These are phyloP conservation scores for Lissonota sp. DNA, from an alignment of 2,888 invertebrate species.

Conservation along the genomic window DNA sequence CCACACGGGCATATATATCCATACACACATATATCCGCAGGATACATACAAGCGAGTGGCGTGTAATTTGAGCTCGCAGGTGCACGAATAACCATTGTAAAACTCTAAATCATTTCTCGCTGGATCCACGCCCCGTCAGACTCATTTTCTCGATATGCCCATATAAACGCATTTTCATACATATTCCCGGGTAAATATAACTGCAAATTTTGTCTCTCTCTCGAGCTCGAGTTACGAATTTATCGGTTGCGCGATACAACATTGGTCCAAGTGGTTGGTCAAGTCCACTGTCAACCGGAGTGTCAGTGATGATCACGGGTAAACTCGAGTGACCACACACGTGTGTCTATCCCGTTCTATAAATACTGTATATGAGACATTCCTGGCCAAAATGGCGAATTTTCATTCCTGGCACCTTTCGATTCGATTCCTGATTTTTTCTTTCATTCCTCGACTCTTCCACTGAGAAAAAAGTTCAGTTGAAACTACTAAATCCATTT, in stretches of 20 bases:
- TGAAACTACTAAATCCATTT: no score
- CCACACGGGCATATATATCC: background rate
- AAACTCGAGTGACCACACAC: background rate
- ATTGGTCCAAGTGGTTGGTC: slow-evolving; percentile 49
- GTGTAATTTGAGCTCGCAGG: slow-evolving; percentile 61
- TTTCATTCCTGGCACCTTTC: no score
- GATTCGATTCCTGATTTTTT: no score
- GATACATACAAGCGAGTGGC: slow-evolving; percentile 42
- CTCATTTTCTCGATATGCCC: slow-evolving; percentile 39
- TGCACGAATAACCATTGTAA: slow-evolving; percentile 60
- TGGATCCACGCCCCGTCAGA: slow-evolving; percentile 51
- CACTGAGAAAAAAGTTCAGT: no score
- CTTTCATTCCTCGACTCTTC: no score
- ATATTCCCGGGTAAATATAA: slow-evolving; percentile 24
- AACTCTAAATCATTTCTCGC: slow-evolving; percentile 64
- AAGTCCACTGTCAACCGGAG: slow-evolving; percentile 51
- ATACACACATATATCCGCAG: slow-evolving; percentile 20
- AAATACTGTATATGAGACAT: no score
- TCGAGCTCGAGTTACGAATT: slow-evolving; percentile 37
- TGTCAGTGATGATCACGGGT: slow-evolving; percentile 42
- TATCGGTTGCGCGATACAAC: slow-evolving; percentile 33
- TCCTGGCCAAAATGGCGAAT: no score
- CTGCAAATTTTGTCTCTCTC: slow-evolving; percentile 11
- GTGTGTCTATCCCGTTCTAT: background rate
- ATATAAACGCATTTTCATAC: slow-evolving; percentile 24